A percentile compares a stretch with the other conserved stretches of the same genome.
Conservation (phyloP, 2,888 invertebrate species). For the Pollenia griseotomentosa region DNA sequence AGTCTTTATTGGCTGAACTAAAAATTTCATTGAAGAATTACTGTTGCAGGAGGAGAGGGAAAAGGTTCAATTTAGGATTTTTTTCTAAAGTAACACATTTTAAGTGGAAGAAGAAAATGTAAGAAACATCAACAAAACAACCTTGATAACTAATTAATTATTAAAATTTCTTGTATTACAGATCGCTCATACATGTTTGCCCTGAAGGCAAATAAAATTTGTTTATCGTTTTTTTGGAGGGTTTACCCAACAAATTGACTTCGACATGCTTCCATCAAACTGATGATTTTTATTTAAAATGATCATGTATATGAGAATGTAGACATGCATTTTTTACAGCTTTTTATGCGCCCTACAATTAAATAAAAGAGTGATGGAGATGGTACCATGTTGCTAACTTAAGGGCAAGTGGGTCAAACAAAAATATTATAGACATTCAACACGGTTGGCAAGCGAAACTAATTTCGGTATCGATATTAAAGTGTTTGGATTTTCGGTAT, state of each 20-base stretch:
- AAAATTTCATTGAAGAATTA: conserved; percentile 59
- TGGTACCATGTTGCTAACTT: no score
- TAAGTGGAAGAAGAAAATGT: not conserved
- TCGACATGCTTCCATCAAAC: conserved; percentile 76
- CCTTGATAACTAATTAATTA: conserved; percentile 84
- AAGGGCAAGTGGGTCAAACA: no score
- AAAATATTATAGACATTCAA: no score
- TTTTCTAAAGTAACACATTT: conserved; percentile 12
- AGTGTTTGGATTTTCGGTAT: no score
- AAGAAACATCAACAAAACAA: conserved; percentile 76
- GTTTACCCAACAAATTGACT: conserved; percentile 70
- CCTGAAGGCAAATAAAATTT: conserved; percentile 31
- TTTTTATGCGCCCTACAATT: not conserved
- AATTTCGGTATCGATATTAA: no score
- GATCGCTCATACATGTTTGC: not conserved
- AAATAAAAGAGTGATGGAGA: no score
- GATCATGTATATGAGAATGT: conserved; percentile 22
- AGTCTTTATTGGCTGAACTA: conserved; percentile 41
- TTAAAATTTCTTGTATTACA: conserved; percentile 58
- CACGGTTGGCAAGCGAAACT: no score
- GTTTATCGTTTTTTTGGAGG: conserved; percentile 45
- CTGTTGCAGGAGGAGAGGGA: not conserved
- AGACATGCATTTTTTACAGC: conserved; percentile 24
- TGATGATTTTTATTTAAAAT: conserved; percentile 64
- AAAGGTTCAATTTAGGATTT: conserved; percentile 36